Percentiles rank a stretch among this genome's conserved stretches.
phyloP scores from a whole-genome alignment of 2,888 invertebrate genomes.

The Dolomedes plantarius region DNA sequence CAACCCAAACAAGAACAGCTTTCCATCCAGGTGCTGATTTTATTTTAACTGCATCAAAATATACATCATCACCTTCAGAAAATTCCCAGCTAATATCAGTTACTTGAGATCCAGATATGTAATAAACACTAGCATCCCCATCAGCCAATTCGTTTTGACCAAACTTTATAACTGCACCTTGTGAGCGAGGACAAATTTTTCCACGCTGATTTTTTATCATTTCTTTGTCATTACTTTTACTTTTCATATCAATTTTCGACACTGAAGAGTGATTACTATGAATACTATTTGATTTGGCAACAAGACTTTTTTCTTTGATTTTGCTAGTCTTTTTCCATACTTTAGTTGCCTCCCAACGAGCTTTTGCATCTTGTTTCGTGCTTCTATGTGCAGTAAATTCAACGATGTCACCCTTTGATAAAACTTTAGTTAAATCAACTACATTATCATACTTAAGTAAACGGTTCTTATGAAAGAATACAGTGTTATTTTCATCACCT shows the following conservation, averaged over 20 bases:
- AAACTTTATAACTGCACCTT: conserved; percentile 55
- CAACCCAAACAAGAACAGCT: conserved; percentile 49
- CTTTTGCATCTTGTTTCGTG: conserved; percentile 20
- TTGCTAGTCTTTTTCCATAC: conserved; percentile 33
- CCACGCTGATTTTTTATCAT: conserved; percentile 26
- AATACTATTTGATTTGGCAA: too few species aligned
- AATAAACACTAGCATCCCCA: conserved; percentile 50
- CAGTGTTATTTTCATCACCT: conserved; percentile 15
- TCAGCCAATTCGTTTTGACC: conserved; percentile 38
- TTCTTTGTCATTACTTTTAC: not conserved
- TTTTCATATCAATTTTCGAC: too few species aligned
- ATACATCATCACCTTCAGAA: conserved; percentile 41
- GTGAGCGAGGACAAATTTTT: conserved; percentile 42
- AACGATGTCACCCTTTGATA: conserved; percentile 31
- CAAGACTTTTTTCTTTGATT: not conserved
- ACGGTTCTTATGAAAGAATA: conserved; percentile 49
- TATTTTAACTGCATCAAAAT: conserved; percentile 48
- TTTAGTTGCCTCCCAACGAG: conserved; percentile 51
- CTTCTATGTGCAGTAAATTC: conserved; percentile 38
- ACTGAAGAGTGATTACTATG: not conserved
- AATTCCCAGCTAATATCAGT: conserved; percentile 57
- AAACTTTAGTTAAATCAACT: conserved; percentile 40
- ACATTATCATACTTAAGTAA: conserved; percentile 37
- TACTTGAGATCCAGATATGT: conserved; percentile 33
- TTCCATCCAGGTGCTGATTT: conserved; percentile 52